These are phyloP conservation scores for Anomalospiza imberbis DNA, from an alignment of 2,797 vertebrate species.

Conservation along the genomic window DNA sequence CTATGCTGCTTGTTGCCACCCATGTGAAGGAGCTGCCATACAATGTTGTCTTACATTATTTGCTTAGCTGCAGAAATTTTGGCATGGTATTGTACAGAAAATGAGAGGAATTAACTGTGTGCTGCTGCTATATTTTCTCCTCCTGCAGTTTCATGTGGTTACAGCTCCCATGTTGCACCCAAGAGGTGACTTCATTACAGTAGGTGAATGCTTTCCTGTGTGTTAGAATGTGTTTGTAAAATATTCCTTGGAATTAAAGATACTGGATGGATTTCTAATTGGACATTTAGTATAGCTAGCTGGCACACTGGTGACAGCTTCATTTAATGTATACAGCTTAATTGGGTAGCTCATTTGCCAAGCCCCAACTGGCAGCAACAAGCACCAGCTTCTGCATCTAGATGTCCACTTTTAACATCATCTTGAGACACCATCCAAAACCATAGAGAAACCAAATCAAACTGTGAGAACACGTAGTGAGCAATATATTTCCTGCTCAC, in stretches of 20 bases:
- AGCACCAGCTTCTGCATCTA: background rate
- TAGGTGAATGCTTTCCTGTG: background rate
- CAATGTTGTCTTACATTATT: background rate
- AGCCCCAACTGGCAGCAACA: background rate
- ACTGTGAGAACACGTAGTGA: background rate
- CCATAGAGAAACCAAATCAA: background rate
- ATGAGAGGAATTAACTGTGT: background rate
- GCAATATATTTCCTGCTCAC: background rate
- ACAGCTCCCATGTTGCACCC: background rate
- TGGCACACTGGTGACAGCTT: background rate
- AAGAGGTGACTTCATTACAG: background rate
- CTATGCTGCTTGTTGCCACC: background rate
- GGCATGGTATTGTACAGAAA: background rate
- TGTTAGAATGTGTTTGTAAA: background rate
- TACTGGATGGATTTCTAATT: background rate
- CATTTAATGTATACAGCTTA: background rate
- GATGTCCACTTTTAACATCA: background rate
- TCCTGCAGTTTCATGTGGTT: background rate
- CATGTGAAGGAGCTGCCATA: background rate
- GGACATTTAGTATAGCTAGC: background rate
- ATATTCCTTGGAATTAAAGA: background rate
- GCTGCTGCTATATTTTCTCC: background rate
- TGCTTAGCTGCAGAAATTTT: background rate
- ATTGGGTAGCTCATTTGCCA: background rate
- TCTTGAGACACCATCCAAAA: background rate